phyloP scores from a whole-genome alignment of 2,797 vertebrate species.

The Orestias chungarensis region DNA sequence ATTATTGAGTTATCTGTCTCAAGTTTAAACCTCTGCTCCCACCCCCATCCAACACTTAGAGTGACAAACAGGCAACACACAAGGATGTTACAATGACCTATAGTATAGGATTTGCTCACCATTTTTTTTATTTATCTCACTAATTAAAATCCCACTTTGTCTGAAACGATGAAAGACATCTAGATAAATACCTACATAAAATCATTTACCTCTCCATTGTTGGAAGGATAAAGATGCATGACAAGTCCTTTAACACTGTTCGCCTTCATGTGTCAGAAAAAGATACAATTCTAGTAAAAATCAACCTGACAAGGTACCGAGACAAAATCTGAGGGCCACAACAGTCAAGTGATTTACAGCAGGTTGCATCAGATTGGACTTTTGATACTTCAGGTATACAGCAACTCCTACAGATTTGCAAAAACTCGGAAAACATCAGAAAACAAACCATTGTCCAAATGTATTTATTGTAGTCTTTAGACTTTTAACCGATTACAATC shows the following conservation, averaged over 20 bases:
- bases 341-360: conserved; percentile 20
- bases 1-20: too few species aligned
- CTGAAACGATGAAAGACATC: conserved; percentile 2
- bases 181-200: neutral
- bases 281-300: conserved; percentile 4
- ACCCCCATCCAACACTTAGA: too few species aligned
- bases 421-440: neutral
- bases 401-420: neutral
- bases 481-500: neutral
- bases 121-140: conserved; percentile 5
- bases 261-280: conserved; percentile 8
- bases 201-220: neutral
- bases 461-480: neutral
- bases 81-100: too few species aligned
- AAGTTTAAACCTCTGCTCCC: too few species aligned
- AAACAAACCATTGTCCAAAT: too few species aligned
- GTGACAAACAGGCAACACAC: too few species aligned
- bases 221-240: neutral
- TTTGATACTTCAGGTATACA: conserved; percentile 10
- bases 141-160: neutral
- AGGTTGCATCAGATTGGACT: conserved; percentile 31
- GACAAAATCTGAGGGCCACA: neutral
- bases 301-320: neutral
- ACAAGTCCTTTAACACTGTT: conserved; percentile 17
- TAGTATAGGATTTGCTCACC: neutral